Base-by-base conservation (phyloP, 2,888 invertebrate species). In the Lycaena phlaeas region DNA sequence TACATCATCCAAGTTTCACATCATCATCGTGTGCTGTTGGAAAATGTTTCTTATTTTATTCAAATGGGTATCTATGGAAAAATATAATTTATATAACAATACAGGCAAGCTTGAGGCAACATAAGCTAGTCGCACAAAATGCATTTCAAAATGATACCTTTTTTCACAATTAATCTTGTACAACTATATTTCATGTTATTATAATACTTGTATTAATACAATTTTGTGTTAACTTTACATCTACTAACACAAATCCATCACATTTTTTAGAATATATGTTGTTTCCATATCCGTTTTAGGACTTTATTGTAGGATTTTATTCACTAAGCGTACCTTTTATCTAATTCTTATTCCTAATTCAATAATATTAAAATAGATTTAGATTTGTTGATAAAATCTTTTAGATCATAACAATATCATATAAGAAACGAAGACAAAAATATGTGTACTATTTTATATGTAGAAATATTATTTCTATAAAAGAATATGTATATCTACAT, bases 201-300 rank as follows among this genome's bases (percentile, higher is more conserved):
- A 38, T 34, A 45, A 45, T 49, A 49, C 45, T 43, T 45, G 45
- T 45, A 41, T 46, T 48, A 51, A 52, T 55, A 49, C 48, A 56
- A 44, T 54, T 53, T 52, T 59, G 62, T 56, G 56, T 61, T 67
- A 67, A 26, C 26, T 11, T 57, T 49, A 59, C 61, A 65, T 52
- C 54, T 56, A 55, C 75, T 81, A 81, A 79, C 73, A 72, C 76
- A 79, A 75, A 78, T 77, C 75, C 79, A 84, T 84, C 84, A 84
- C 84, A 84, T 75, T 84, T 63, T 84, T 84, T 84, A 84, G 84
- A 84, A 84, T 84, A 84, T 84, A 76, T 74, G 84, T 82, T 82
- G 63, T 68, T 67, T 68, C 73, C 67, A 48, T 69, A 78, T 82
- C 78, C 73, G 70, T 76, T 67, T 17, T 34, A 65, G 62, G 50